These are phyloP conservation scores for Emydura subglobosa DNA, from an alignment of 2,113 vertebrate genomes.

Conservation along the genomic window DNA sequence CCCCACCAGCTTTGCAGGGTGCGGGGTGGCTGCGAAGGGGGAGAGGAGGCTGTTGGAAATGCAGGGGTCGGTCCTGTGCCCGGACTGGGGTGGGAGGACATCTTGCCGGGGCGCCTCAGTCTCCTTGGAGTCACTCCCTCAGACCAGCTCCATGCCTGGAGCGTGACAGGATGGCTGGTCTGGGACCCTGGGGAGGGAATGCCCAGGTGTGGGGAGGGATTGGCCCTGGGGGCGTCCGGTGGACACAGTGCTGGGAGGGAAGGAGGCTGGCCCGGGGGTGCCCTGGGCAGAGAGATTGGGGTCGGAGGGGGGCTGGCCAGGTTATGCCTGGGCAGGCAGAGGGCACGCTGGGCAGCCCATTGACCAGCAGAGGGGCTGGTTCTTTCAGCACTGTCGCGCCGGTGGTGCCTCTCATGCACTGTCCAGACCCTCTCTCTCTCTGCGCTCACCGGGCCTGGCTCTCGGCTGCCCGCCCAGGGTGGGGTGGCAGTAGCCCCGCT, in stretches of 20 bases:
- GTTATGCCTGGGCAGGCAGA: not conserved
- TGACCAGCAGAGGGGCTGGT: not conserved
- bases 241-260: not conserved
- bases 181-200: not conserved
- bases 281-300: not conserved
- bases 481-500: no score
- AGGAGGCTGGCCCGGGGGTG: no score
- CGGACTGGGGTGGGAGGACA: not conserved
- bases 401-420: not conserved
- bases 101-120: no score
- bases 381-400: not conserved
- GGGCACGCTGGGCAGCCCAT: not conserved
- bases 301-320: not conserved
- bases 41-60: not conserved
- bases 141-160: not conserved
- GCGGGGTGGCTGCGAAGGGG: not conserved
- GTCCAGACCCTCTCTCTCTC: not conserved
- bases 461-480: not conserved
- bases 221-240: not conserved
- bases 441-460: not conserved
- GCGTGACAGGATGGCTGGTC: not conserved
- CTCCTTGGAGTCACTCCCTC: not conserved
- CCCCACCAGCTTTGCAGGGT: not conserved
- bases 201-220: not conserved
- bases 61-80: not conserved